Conservation (phyloP, 2,113 vertebrate genomes). For the Gymnogyps californianus region DNA sequence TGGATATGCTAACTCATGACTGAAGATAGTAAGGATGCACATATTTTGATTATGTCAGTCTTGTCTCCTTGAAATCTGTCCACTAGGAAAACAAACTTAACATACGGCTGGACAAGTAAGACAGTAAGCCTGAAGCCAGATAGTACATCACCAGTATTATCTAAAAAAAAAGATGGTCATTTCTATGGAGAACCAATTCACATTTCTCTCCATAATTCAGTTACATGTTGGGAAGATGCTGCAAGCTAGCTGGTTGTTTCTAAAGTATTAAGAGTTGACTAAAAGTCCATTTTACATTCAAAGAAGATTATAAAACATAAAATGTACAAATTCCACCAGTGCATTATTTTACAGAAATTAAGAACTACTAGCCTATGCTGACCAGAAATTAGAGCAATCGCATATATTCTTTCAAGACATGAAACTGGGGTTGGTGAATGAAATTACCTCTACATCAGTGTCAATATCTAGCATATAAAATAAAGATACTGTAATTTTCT, state of each 20-base stretch:
- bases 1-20: not conserved
- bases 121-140: not conserved
- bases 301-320: not conserved
- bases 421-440: not conserved
- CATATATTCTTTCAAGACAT: not conserved
- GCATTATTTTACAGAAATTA: not conserved
- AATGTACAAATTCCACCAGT: not conserved
- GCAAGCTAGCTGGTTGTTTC: not conserved
- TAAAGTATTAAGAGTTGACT: not conserved
- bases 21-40: not conserved
- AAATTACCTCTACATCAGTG: not conserved
- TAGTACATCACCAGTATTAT: not conserved
- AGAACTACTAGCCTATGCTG: not conserved
- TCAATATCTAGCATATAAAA: not conserved
- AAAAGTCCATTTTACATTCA: not conserved
- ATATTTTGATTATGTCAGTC: not conserved
- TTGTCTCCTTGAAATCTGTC: not conserved
- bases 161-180: not conserved
- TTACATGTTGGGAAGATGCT: not conserved
- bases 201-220: not conserved
- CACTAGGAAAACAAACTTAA: not conserved
- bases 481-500: not conserved
- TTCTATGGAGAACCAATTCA: not conserved
- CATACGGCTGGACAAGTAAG: not conserved
- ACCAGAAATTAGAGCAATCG: not conserved